Base-by-base conservation (phyloP, 2,113 vertebrate genomes). In the Alexandromys fortis region DNA sequence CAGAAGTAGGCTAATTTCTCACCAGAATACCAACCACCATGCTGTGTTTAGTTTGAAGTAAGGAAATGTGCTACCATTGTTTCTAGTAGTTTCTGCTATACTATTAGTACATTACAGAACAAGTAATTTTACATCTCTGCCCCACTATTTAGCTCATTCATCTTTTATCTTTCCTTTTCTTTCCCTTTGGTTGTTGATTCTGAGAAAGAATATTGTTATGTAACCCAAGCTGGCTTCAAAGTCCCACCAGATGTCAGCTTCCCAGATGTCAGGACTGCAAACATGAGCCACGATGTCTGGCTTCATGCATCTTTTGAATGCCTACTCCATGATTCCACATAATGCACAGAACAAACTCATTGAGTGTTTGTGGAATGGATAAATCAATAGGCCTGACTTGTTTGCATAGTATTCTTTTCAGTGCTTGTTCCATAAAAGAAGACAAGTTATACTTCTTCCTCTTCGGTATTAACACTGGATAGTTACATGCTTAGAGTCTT, bases 381-480 rank as follows among this genome's bases (percentile, higher is more conserved):
- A 94, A 90, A 83, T 82, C 67, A 90, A 55, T 35, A 17, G 24
- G 19, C 16, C 16, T 92, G 67, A 82, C 14, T 72, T 89, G 42
- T 70, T 87, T 75, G 83, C 65, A n/a, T 70, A 67, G 35, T 33
- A 77, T 89, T 87, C 6, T 78, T 88, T 81, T 83, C 19, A 68
- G 33, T 76, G 30, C 65, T 26, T 79, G 33, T 75, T 49, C 72
- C 22, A 11, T 58, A 14, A 7, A n/a, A 72, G 94, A 86, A 90
- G 21, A 49, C 0, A 12, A 87, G 38, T 67, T 89, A 85, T 30
- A 47, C 81, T 22, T 68, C 85, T 22, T 47, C 38, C 19, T 3
- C 79, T 8, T 28, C 86, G 92, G 58, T 88, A 90, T 72, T 96
- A 73, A 90, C 22, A 91, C 72, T 49, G 30, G 22, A 22, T 91